Base-by-base conservation (phyloP, 1,140 invertebrate genomes). In the Drosophila sp. region DNA sequence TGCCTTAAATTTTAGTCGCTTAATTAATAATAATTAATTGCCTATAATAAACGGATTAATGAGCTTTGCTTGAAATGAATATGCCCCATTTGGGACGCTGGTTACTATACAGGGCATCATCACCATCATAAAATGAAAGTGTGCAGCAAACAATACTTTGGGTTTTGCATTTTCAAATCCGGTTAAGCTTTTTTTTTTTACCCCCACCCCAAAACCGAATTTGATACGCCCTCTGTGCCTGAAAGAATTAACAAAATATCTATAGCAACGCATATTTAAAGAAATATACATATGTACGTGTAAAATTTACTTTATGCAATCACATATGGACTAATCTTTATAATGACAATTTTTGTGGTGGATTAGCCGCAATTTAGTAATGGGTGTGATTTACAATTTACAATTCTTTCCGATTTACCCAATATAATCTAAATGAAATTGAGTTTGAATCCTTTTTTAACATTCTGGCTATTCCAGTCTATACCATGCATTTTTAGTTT, bases 111-210 rank as follows among this genome's bases (percentile, higher is more conserved):
- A 50, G 44, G 44, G 44, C 23, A 50, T 10, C 23, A 50, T 27
- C 23, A 50, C 4, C 23, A 50, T 27, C 23, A 10, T 7, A 27
- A 50, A 50, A 50, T 27, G 44, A 50, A 50, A 50, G 44, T 50
- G 44, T 50, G 44, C 44, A 50, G 25, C 44, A 47, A 47, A 23
- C 17, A 47, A 47, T 17, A 25, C 23, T 7, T 50, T 50, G 23
- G 44, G 1, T 50, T 50, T 27, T 50, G 44, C 23, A 50, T 50
- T 50, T 50, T 50, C 23, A 50, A 50, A 50, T 50, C 44, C 44
- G 44, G 44, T 50, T 50, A 50, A 50, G 23, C 44, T 5, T 44
- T 44, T 27, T 8, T n/a, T 44, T 2, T 17, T 44, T 23, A 1
- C 17, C n/a, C 5, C 17, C 17, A 38, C 35, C 35, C 35, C 10